Percentiles rank a stretch among this genome's conserved stretches.
These are phyloP conservation scores for Cataglyphis altisquamis DNA, from an alignment of 2,888 invertebrate species.

Conservation along the genomic window DNA sequence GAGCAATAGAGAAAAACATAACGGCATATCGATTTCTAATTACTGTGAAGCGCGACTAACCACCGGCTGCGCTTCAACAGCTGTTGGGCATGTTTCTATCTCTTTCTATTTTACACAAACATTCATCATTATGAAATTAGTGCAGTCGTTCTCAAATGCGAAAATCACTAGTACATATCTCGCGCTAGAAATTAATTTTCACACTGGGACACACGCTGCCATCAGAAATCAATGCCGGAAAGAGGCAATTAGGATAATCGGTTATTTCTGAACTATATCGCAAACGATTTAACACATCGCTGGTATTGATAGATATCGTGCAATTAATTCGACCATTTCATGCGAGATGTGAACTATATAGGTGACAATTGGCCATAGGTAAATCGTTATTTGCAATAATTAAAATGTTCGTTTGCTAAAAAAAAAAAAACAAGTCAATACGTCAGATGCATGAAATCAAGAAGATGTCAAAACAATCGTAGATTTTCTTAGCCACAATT, in stretches of 20 bases:
- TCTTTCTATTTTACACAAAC: background rate
- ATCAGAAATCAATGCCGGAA: conserved; percentile 8
- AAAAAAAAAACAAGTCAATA: background rate
- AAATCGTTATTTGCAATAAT: conserved; percentile 7
- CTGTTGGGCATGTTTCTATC: conserved; percentile 5
- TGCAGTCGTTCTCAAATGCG: conserved; percentile 17
- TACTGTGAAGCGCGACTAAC: conserved; percentile 57
- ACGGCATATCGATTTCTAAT: conserved; percentile 69
- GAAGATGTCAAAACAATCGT: background rate
- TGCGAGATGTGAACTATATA: background rate
- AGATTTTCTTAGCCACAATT: background rate
- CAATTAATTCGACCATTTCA: conserved; percentile 35
- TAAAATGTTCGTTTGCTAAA: background rate
- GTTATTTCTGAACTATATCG: conserved; percentile 30
- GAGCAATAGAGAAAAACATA: conserved; percentile 53
- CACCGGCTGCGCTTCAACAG: conserved; percentile 31
- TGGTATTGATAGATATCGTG: conserved; percentile 13
- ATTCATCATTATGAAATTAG: conserved; percentile 23
- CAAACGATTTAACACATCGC: conserved; percentile 26
- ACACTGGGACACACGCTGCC: background rate
- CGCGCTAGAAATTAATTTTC: conserved; percentile 41
- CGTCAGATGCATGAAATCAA: background rate
- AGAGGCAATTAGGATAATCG: conserved; percentile 47
- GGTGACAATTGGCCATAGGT: conserved; percentile 19
- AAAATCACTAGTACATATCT: conserved; percentile 32